A percentile compares a stretch with the other conserved stretches of the same genome.
Evolutionary conservation across 2,888 invertebrate species (phyloP).

Genomic region (Emmelina monodactyla): DNA sequence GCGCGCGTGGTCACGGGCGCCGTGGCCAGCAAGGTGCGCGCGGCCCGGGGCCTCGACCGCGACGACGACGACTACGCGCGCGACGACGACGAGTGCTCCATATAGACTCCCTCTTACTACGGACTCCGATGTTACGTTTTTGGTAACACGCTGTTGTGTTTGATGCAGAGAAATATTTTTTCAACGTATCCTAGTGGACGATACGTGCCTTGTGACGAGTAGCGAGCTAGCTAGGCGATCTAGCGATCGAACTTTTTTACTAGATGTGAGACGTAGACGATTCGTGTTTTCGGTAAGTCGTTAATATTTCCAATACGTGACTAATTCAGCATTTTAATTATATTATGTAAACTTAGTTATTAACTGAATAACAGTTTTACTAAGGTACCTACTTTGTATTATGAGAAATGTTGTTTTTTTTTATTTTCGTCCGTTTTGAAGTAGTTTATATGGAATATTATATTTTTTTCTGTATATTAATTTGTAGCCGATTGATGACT

Average conservation of each 20-base stretch:
- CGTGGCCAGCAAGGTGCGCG: constrained; percentile 42
- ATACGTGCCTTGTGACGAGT: constrained; percentile 54
- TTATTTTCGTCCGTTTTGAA: no score
- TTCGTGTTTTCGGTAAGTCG: no score
- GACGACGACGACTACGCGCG: constrained; percentile 60
- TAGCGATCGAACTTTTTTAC: constrained; percentile 19
- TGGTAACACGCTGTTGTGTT: constrained; percentile 18
- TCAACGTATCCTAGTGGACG: constrained; percentile 49
- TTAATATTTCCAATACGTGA: no score
- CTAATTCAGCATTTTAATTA: constrained; percentile 1
- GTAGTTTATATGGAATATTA: no score
- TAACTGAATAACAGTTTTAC: no score
- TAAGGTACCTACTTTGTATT: no score
- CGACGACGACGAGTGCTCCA: constrained; percentile 71
- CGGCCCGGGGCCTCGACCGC: constrained; percentile 25
- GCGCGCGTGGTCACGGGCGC: constrained; percentile 54
- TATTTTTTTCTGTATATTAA: no score
- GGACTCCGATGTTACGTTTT: constrained; percentile 3
- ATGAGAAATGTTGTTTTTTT: no score
- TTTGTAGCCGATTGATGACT: no score
- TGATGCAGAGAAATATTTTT: constrained; percentile 52
- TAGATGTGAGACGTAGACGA: constrained; percentile 5
- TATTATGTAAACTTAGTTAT: no score
- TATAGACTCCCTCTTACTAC: constrained; percentile 36
- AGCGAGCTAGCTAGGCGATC: no score